phyloP scores from a whole-genome alignment of 2,113 vertebrate genomes.

The Coptodon bakossiorum region DNA sequence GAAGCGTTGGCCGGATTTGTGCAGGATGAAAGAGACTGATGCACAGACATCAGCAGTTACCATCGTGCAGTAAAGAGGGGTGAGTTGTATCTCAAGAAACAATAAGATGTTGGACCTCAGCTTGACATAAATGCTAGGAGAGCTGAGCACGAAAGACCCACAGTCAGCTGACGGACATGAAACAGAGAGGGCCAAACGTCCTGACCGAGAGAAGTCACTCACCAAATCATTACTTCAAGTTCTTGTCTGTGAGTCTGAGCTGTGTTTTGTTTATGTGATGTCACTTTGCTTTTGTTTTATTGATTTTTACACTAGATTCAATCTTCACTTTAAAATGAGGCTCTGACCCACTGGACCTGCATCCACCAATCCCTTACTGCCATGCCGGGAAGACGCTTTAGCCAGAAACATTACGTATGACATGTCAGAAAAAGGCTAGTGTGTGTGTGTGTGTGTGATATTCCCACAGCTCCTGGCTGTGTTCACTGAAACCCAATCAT shows the following conservation, averaged over 20 bases:
- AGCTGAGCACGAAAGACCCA: not conserved
- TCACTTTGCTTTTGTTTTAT: not conserved
- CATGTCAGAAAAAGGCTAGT: not conserved
- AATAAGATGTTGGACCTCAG: not conserved
- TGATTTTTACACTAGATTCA: not conserved
- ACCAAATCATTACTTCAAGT: not conserved
- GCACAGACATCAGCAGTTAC: not conserved
- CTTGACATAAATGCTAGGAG: not conserved
- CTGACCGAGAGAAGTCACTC: not conserved
- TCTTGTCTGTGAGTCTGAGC: not conserved
- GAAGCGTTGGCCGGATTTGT: not conserved
- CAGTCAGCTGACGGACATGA: not conserved
- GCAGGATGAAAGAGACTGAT: not conserved
- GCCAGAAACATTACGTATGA: not conserved
- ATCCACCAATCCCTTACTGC: not conserved
- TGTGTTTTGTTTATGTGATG: not conserved
- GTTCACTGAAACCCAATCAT: constrained; percentile 40
- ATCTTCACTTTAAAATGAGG: not conserved
- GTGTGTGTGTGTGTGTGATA: not conserved
- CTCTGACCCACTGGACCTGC: not conserved
- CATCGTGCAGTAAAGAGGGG: not conserved
- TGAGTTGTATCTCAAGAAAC: not conserved
- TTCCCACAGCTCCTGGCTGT: constrained; percentile 25
- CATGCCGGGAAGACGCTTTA: not conserved
- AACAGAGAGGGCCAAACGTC: not conserved